Evolutionary conservation across 2,797 vertebrate species (phyloP).

Genomic region (Nasua narica): DNA sequence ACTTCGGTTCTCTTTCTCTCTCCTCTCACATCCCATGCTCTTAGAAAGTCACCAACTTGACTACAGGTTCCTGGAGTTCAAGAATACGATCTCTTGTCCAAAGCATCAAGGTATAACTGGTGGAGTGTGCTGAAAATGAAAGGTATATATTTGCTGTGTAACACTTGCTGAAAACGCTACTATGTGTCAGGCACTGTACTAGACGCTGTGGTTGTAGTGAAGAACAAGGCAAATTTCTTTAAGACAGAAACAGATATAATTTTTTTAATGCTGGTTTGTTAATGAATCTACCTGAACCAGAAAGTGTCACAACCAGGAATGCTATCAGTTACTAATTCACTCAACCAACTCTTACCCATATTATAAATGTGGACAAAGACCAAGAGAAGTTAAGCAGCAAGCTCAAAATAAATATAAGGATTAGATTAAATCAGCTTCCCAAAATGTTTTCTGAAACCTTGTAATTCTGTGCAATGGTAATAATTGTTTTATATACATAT

Average conservation of each 20-base stretch:
- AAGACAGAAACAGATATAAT: not conserved
- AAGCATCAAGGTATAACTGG: not conserved
- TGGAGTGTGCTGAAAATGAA: not conserved
- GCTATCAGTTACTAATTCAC: not conserved
- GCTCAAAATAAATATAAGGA: not conserved
- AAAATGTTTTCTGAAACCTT: conserved; percentile 20
- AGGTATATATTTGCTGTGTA: not conserved
- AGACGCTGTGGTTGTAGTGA: not conserved
- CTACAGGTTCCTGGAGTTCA: not conserved
- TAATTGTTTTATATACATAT: not conserved
- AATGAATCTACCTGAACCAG: conserved; percentile 2
- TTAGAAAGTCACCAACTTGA: not conserved
- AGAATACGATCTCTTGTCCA: not conserved
- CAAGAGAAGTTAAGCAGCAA: not conserved
- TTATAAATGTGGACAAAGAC: not conserved
- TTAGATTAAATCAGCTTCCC: not conserved
- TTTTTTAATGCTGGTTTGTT: not conserved
- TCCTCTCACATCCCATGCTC: not conserved
- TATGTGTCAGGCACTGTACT: not conserved
- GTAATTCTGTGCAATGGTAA: not conserved
- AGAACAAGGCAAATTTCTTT: not conserved
- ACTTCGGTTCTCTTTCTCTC: not conserved
- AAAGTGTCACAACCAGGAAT: not conserved
- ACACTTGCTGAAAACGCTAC: not conserved
- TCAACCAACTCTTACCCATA: not conserved